Conservation (phyloP, 2,888 invertebrate genomes). For the Platycheirus albimanus region DNA sequence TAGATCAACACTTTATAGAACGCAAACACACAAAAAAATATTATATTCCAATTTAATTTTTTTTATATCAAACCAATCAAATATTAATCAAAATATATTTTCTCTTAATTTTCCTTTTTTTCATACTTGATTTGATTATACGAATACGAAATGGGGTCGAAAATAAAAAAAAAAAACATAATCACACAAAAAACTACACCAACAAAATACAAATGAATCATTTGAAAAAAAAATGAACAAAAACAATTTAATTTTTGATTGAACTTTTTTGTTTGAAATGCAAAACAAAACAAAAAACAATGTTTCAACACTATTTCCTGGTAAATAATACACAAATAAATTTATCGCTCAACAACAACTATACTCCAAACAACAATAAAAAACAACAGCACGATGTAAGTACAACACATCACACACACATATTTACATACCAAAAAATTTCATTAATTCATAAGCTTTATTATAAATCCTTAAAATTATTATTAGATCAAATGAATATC, state of each 20-base stretch:
- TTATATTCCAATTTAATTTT: constrained; percentile 45
- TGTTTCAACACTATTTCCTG: constrained; percentile 36
- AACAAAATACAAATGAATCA: constrained; percentile 27
- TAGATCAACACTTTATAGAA: constrained; percentile 13
- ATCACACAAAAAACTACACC: constrained; percentile 78
- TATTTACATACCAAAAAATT: constrained; percentile 58
- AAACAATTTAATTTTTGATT: constrained; percentile 39
- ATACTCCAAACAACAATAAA: constrained; percentile 77
- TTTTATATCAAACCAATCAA: constrained; percentile 53
- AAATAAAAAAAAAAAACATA: no score
- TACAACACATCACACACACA: constrained; percentile 80
- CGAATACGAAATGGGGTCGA: constrained; percentile 78
- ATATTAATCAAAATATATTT: constrained; percentile 80
- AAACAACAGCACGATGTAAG: constrained; percentile 83
- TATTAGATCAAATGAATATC: constrained; percentile 36
- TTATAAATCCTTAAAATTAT: constrained; percentile 47
- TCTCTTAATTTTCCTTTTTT: constrained; percentile 82
- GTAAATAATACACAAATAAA: constrained; percentile 47
- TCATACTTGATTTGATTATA: constrained; percentile 82
- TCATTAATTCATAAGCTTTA: constrained; percentile 63
- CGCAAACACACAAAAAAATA: constrained; percentile 18
- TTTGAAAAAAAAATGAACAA: constrained; percentile 41
- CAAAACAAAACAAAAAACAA: constrained; percentile 36
- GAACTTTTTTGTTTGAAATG: constrained; percentile 75
- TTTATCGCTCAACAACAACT: constrained; percentile 79